phyloP scores from a whole-genome alignment of 2,113 vertebrate species.

The Puffinus mauretanicus region DNA sequence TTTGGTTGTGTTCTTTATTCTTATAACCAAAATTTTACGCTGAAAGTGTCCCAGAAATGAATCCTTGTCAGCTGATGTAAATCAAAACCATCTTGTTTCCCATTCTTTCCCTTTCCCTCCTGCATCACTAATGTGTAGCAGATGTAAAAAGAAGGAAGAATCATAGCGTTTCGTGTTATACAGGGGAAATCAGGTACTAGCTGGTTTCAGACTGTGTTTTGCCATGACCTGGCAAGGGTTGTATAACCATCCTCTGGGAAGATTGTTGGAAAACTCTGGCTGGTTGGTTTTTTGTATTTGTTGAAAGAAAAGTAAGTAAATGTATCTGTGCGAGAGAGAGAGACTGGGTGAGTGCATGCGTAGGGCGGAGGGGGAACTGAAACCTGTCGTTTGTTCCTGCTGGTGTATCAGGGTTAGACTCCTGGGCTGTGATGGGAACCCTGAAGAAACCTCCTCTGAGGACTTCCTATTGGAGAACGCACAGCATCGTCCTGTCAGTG shows the following conservation, averaged over 20 bases:
- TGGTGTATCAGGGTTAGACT: neutral
- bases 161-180: neutral
- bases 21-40: neutral
- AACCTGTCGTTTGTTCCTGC: neutral
- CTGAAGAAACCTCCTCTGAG: neutral
- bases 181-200: neutral
- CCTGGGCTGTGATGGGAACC: neutral
- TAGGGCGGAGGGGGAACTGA: neutral
- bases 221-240: neutral
- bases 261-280: neutral
- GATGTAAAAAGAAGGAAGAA: neutral
- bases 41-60: neutral
- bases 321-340: neutral
- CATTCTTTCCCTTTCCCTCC: neutral
- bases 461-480: neutral
- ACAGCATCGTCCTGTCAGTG: neutral
- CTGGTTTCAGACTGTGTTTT: neutral
- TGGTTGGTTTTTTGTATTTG: neutral
- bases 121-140: neutral
- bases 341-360: neutral
- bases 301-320: neutral
- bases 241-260: neutral
- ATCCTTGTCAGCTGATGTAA: neutral
- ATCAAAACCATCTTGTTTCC: neutral
- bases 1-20: neutral